Evolutionary conservation across 2,113 vertebrate species (phyloP).

Genomic region (Buteo buteo): DNA sequence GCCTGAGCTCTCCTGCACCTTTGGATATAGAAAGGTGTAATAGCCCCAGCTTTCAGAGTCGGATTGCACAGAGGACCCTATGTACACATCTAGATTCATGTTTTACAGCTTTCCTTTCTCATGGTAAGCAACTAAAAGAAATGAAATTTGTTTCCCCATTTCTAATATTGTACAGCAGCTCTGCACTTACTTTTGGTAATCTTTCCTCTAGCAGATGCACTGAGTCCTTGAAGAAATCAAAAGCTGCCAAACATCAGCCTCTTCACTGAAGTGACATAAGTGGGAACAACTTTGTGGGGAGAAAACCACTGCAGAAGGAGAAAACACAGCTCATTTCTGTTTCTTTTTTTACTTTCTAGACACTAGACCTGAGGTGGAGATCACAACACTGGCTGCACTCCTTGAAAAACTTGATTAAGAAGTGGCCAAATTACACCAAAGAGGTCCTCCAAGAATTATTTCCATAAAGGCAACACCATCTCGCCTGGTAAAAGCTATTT

Average conservation of each 20-base stretch:
- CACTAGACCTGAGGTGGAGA: background rate
- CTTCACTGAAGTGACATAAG: background rate
- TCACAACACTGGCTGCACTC: background rate
- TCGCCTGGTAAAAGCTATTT: background rate
- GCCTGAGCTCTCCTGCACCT: background rate
- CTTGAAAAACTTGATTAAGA: constrained; percentile 10
- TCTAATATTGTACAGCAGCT: background rate
- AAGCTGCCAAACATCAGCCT: background rate
- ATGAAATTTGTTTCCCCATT: background rate
- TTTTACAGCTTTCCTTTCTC: background rate
- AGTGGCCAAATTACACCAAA: background rate
- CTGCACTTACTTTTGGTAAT: background rate
- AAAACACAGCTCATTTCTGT: background rate
- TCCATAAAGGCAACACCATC: background rate
- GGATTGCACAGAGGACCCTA: background rate
- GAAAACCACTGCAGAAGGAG: background rate
- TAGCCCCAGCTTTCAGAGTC: background rate
- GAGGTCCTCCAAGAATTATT: background rate
- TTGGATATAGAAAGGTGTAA: background rate
- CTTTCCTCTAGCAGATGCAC: background rate
- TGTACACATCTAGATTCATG: background rate
- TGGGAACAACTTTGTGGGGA: background rate
- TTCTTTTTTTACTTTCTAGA: background rate
- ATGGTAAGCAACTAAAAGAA: background rate
- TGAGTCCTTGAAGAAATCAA: background rate